These are phyloP conservation scores for Phalacrocorax pelagicus DNA, from an alignment of 2,113 vertebrate species.

Conservation along the genomic window DNA sequence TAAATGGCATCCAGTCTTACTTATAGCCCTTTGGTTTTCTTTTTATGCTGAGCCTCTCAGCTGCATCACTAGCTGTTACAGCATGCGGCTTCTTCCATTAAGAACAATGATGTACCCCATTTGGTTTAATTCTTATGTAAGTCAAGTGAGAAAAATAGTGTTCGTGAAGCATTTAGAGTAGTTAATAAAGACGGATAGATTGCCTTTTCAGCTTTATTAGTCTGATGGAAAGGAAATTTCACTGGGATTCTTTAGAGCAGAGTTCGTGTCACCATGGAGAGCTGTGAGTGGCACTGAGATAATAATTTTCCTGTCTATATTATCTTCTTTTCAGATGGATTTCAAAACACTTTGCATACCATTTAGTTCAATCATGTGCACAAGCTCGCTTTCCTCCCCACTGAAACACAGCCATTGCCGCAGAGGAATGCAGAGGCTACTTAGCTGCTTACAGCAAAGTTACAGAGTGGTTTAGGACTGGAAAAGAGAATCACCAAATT, in stretches of 20 bases:
- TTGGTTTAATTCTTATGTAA: slow-evolving; percentile 40
- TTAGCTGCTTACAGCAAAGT: background rate
- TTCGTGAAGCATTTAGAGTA: background rate
- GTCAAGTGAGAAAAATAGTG: slow-evolving; percentile 48
- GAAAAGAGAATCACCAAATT: background rate
- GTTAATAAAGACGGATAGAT: slow-evolving; percentile 63
- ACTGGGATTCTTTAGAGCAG: slow-evolving; percentile 35
- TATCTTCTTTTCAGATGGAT: slow-evolving; percentile 31
- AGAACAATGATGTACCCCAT: background rate
- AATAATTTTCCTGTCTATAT: slow-evolving; percentile 48
- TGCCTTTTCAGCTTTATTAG: slow-evolving; percentile 56
- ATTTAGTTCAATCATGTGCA: background rate
- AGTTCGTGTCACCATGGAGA: slow-evolving; percentile 32
- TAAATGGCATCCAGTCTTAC: background rate
- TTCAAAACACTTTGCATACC: slow-evolving; percentile 31
- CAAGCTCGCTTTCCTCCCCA: background rate
- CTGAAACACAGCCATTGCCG: background rate
- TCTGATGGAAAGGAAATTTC: slow-evolving; percentile 48
- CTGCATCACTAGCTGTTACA: slow-evolving; percentile 3
- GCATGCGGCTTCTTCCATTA: slow-evolving; percentile 31
- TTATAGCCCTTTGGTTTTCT: background rate
- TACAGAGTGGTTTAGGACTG: background rate
- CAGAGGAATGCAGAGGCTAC: background rate
- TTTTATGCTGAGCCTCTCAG: background rate
- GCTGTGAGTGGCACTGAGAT: slow-evolving; percentile 42